Base-by-base conservation (phyloP, 2,113 vertebrate genomes). In the Sitta europaea region DNA sequence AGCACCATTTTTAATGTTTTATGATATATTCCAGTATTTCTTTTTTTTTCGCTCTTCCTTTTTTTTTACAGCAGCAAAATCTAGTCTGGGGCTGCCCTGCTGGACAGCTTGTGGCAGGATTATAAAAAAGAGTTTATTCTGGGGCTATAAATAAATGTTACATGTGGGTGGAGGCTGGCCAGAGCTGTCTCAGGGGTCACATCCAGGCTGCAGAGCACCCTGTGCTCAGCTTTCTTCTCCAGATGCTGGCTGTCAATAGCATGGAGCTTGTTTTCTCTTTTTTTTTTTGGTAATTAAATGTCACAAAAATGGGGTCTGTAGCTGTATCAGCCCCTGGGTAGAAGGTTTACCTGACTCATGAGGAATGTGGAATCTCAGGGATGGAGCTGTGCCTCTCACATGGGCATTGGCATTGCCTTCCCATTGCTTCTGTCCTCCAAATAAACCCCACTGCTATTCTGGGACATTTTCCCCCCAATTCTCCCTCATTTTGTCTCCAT, bases 121-220 rank as follows among this genome's bases (percentile, higher is more conserved):
- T 97, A 95, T 67, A 74, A 83, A 80, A 76, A 86, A 73, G 74
- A 93, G 78, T 97, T 97, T 90, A 80, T 94, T 94, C 79, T 94
- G 63, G 22, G 92, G 63, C 68, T 96, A 51, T 80, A 86, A 94
- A 77, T 94, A 92, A 97, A 93, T 88, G 59, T 47, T 77, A 25
- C 31, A 74, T 1, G 51, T 88, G 95, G 88, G 83, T 92, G 88
- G 92, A 92, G 51, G 88, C 63, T 55, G 86, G 71, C 50, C 54
- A 88, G 72, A 84, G 81, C 33, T 77, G 63, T 62, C 67, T 73
- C 59, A 24, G 54, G 91, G 94, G 91, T 83, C 90, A 92, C 43
- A 92, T 71, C 47, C 88, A 96, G 63, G 33, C 23, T 17, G 63
- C 63, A 90, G 45, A 90, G 54, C 83, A 82, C 45, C 79, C 79